A percentile compares a stretch with the other conserved stretches of the same genome.
Evolutionary conservation across 2,888 invertebrate species (phyloP).

Genomic region (Caenorhabditis becei): DNA sequence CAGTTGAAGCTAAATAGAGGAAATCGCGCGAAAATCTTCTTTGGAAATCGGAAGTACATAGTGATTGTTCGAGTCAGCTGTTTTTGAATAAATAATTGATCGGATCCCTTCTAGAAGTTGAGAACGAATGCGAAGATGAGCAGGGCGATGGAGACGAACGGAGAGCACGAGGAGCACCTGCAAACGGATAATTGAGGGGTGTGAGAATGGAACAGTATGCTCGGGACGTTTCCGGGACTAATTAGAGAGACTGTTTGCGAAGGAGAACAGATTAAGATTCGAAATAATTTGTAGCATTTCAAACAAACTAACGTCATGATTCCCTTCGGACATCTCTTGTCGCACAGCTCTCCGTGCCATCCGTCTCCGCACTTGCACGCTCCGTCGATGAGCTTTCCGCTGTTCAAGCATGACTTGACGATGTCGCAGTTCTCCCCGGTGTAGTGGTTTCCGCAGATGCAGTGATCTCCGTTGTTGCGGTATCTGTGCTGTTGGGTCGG

Average conservation of each 20-base stretch:
- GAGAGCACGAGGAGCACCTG: constrained; percentile 57
- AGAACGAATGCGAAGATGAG: constrained; percentile 27
- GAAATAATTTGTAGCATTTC: too few species aligned
- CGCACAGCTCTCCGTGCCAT: constrained; percentile 78
- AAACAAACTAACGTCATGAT: constrained; percentile 72
- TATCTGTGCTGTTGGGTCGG: constrained; percentile 60
- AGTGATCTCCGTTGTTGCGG: constrained; percentile 71
- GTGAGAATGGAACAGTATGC: constrained; percentile 3
- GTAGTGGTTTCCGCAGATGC: constrained; percentile 75
- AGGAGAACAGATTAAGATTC: constrained; percentile 1
- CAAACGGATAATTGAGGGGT: constrained; percentile 20
- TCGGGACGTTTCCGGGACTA: constrained; percentile 15
- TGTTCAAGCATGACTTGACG: constrained; percentile 71
- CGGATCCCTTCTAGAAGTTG: constrained; percentile 8
- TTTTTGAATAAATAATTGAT: constrained; percentile 19
- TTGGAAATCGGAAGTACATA: too few species aligned
- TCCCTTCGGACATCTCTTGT: constrained; percentile 74
- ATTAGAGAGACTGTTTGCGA: constrained; percentile 7
- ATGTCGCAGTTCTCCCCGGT: constrained; percentile 77
- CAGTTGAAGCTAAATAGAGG: background rate
- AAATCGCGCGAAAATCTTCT: too few species aligned
- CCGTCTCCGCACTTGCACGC: constrained; percentile 76
- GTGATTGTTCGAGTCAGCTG: background rate
- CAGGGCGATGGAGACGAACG: constrained; percentile 25
- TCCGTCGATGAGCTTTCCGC: constrained; percentile 73